phyloP scores from a whole-genome alignment of 2,797 vertebrate genomes.

The Dipus sagitta region DNA sequence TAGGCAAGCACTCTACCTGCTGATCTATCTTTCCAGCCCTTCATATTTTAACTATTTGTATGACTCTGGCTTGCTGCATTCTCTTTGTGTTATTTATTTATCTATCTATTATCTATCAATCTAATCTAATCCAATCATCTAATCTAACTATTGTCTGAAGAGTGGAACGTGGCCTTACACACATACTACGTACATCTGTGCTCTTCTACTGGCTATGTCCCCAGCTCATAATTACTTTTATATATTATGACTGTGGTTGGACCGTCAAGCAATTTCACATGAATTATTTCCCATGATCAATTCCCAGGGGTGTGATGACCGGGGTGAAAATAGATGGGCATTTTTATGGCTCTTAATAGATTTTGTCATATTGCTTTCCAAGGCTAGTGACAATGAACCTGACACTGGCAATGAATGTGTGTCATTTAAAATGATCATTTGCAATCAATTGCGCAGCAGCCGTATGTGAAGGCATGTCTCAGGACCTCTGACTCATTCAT shows the following conservation, averaged over 20 bases:
- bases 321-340: constrained; percentile 57
- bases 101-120: not conserved
- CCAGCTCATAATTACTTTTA: not conserved
- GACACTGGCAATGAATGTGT: constrained; percentile 68
- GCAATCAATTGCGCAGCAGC: constrained; percentile 70
- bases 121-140: too few relatives aligned
- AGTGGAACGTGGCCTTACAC: not conserved
- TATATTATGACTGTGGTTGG: constrained; percentile 23
- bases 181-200: not conserved
- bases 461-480: constrained; percentile 65
- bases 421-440: constrained; percentile 65
- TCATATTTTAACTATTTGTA: constrained; percentile 53
- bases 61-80: not conserved
- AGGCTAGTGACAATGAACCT: constrained; percentile 64
- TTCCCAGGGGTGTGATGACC: constrained; percentile 44
- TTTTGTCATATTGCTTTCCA: constrained; percentile 75
- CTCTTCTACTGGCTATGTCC: not conserved
- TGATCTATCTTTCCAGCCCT: not conserved
- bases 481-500: constrained; percentile 63
- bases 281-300: constrained; percentile 67
- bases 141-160: not conserved
- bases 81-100: not conserved
- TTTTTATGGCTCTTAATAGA: constrained; percentile 76
- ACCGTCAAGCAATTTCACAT: constrained; percentile 50
- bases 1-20: not conserved